phyloP scores from a whole-genome alignment of 2,888 invertebrate species.

The Neoitamus cyanurus region DNA sequence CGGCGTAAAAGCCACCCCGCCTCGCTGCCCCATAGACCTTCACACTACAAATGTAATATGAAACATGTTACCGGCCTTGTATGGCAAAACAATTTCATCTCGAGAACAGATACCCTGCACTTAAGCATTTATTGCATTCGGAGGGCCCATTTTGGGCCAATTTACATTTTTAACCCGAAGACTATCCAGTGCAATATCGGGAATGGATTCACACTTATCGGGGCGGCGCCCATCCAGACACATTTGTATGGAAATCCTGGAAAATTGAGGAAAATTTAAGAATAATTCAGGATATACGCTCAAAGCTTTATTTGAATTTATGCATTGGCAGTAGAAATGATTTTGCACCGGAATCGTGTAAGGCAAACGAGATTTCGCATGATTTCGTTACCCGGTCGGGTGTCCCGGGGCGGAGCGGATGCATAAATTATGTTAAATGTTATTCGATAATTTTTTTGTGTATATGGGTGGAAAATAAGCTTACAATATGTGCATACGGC shows the following conservation, averaged over 20 bases:
- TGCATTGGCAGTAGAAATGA: slow-evolving; percentile 34
- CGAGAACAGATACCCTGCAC: slow-evolving; percentile 10
- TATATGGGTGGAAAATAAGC: neutral
- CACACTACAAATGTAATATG: neutral
- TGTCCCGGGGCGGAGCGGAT: slow-evolving; percentile 2
- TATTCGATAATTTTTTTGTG: slow-evolving; percentile 17
- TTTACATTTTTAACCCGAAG: slow-evolving; percentile 34
- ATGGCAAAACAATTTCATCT: neutral
- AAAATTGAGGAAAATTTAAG: slow-evolving; percentile 48
- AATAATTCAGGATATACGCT: slow-evolving; percentile 45
- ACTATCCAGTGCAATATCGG: slow-evolving; percentile 44
- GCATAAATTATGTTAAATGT: slow-evolving; percentile 38
- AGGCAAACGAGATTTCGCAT: slow-evolving; percentile 28
- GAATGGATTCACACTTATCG: slow-evolving; percentile 47
- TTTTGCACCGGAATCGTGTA: slow-evolving; percentile 40
- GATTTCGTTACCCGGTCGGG: slow-evolving; percentile 19
- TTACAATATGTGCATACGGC: neutral
- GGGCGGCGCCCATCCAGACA: slow-evolving; percentile 28
- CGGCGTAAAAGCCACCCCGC: neutral
- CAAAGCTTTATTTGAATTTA: slow-evolving; percentile 46
- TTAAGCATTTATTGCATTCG: slow-evolving; percentile 38
- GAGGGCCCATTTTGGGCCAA: slow-evolving; percentile 27
- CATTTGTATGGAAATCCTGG: slow-evolving; percentile 47
- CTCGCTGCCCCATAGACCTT: neutral
- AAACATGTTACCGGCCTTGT: neutral